These are phyloP conservation scores for Callospermophilus lateralis DNA, from an alignment of 2,113 vertebrate species.

Conservation along the genomic window DNA sequence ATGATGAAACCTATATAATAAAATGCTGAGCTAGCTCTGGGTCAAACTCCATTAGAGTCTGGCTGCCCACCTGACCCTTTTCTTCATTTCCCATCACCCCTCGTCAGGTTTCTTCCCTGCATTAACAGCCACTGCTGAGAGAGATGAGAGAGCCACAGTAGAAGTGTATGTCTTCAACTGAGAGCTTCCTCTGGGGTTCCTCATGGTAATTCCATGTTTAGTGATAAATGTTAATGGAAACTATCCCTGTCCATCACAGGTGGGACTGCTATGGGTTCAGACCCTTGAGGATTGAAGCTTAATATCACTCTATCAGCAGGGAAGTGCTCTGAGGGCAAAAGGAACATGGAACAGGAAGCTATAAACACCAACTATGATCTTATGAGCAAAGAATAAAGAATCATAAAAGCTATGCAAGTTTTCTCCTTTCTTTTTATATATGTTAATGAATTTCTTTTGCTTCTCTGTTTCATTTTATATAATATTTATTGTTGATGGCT, in stretches of 20 bases:
- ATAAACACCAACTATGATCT: neutral
- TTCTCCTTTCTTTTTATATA: constrained; percentile 13
- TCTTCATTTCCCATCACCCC: no score
- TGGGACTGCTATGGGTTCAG: neutral
- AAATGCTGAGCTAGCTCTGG: no score
- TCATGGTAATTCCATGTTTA: neutral
- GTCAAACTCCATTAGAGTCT: no score
- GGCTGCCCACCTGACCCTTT: no score
- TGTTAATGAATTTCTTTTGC: neutral
- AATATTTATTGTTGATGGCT: neutral
- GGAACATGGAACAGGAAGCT: neutral
- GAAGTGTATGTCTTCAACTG: neutral
- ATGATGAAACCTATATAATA: no score
- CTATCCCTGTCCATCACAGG: neutral
- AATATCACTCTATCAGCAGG: neutral
- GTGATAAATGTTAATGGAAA: neutral
- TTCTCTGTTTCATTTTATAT: neutral
- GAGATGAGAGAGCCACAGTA: no score
- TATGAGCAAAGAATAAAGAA: neutral
- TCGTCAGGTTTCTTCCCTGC: no score
- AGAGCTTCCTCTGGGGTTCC: neutral
- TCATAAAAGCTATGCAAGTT: neutral
- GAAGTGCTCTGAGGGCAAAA: neutral
- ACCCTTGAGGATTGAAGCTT: neutral
- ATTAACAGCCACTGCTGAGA: no score